Percentiles rank a stretch among this genome's conserved stretches.
Evolutionary conservation across 2,797 vertebrate genomes (phyloP).

Genomic region (Nyctalus aviator): DNA sequence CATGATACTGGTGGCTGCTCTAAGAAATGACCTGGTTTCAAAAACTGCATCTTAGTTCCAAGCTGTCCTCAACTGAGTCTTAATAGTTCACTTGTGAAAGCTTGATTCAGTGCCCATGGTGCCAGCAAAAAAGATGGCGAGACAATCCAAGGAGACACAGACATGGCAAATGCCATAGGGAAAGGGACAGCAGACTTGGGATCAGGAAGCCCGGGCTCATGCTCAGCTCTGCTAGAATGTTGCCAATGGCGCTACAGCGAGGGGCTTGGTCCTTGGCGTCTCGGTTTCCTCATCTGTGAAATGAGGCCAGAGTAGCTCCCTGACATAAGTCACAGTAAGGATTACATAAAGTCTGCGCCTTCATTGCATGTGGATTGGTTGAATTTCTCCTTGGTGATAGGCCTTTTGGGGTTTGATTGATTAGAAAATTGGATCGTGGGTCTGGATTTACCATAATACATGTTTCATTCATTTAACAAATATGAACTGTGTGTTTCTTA

Average conservation of each 20-base stretch:
- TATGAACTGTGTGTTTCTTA: background rate
- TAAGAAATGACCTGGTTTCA: slow-evolving; percentile 81
- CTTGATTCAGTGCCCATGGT: background rate
- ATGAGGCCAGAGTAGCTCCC: background rate
- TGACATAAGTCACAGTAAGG: background rate
- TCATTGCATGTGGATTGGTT: background rate
- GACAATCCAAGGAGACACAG: background rate
- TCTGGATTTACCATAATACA: background rate
- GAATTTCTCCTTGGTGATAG: background rate
- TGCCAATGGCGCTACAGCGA: background rate
- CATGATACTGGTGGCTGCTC: slow-evolving; percentile 56
- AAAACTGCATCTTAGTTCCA: slow-evolving; percentile 52
- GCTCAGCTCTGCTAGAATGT: background rate
- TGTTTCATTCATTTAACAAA: background rate
- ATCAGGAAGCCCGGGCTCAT: background rate
- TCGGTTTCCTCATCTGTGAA: slow-evolving; percentile 39
- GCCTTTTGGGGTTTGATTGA: background rate
- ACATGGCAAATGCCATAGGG: background rate
- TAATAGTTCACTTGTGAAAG: background rate
- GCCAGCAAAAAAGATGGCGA: background rate
- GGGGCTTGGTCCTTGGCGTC: background rate
- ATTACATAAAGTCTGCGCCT: background rate
- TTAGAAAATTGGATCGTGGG: background rate
- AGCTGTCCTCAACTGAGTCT: background rate
- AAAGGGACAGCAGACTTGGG: background rate